Base-by-base conservation (phyloP, 2,797 vertebrate genomes). In the Limosa lapponica region DNA sequence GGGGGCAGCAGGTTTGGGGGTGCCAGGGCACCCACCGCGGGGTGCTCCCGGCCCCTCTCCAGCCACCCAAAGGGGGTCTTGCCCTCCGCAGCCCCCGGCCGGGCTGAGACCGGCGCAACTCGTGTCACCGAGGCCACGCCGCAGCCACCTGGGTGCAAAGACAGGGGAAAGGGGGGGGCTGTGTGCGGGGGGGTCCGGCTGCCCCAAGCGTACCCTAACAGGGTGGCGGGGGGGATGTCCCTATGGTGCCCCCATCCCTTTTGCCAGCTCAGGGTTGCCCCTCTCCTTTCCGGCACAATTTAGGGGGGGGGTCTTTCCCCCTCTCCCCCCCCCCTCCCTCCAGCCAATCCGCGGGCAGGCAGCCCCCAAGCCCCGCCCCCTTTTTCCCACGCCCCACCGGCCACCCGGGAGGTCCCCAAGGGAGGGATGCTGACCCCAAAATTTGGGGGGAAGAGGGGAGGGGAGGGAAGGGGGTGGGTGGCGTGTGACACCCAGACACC, bases 301-400 rank as follows among this genome's bases (percentile, higher is more conserved):
- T 61, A 36, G 12, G 39, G 41, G 41, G 81, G 91, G 93, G 93
- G 83, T 74, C 71, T 77, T 36, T 16, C 48, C 24, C 32, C 8
- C 19, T 20, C 43, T 57, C 67, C 82, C 22, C 10, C 32, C 20
- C 27, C 59, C 52, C 41, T 16, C 8, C 64, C 78, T 73, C 49
- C 46, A 74, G 64, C 95, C 96, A 94, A 96, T 92, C 83, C 36
- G 30, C 51, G 3, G 87, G 28, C 71, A 44, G 64, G 75, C 36
- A 54, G 52, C 37, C 72, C 48, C 69, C 55, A 74, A 55, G 44
- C 79, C 75, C 46, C 93, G 30, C 94, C 94, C 71, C 88, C 39
- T 34, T 61, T 72, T 75, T 13, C 82, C 88, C 89, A 41, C 41
- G 55, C 78, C 87, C 79, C 57, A n/a, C 66, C 32, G 32, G 36